phyloP scores from a whole-genome alignment of 2,888 invertebrate genomes.

The Lithophane socia region DNA sequence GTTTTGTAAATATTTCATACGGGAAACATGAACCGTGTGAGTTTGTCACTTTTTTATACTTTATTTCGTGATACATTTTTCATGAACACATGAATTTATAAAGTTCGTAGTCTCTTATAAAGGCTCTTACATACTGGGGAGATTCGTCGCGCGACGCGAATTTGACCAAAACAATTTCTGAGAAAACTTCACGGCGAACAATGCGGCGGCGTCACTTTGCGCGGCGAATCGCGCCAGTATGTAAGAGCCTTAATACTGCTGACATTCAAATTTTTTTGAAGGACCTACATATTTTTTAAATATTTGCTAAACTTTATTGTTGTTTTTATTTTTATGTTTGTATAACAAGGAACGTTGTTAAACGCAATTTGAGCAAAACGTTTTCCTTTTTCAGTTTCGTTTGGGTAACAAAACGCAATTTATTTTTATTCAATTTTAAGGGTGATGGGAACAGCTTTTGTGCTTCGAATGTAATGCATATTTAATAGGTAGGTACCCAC shows the following conservation, averaged over 20 bases:
- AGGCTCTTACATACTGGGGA: too few species aligned
- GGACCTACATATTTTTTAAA: not conserved
- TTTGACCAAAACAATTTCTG: too few species aligned
- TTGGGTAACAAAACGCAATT: conserved; percentile 16
- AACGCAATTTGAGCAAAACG: conserved; percentile 27
- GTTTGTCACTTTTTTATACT: conserved; percentile 5
- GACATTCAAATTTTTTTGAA: conserved; percentile 12
- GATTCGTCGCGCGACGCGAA: too few species aligned
- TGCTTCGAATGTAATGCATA: conserved; percentile 18
- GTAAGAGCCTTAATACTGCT: not conserved
- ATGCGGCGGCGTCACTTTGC: too few species aligned
- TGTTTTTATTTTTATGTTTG: conserved; percentile 35
- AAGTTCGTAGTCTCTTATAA: not conserved
- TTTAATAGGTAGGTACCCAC: not conserved
- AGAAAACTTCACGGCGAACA: too few species aligned
- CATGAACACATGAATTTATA: conserved; percentile 1
- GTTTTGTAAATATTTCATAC: conserved; percentile 25
- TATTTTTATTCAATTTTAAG: conserved; percentile 38
- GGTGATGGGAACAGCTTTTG: conserved; percentile 22
- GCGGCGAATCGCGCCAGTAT: too few species aligned
- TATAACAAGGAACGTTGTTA: conserved; percentile 24
- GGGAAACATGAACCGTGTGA: conserved; percentile 7
- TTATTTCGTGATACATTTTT: conserved; percentile 19
- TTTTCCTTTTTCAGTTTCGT: conserved; percentile 16
- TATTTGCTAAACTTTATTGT: not conserved